Evolutionary conservation across 2,797 vertebrate genomes (phyloP).

Genomic region (Ptychadena robeensis): DNA sequence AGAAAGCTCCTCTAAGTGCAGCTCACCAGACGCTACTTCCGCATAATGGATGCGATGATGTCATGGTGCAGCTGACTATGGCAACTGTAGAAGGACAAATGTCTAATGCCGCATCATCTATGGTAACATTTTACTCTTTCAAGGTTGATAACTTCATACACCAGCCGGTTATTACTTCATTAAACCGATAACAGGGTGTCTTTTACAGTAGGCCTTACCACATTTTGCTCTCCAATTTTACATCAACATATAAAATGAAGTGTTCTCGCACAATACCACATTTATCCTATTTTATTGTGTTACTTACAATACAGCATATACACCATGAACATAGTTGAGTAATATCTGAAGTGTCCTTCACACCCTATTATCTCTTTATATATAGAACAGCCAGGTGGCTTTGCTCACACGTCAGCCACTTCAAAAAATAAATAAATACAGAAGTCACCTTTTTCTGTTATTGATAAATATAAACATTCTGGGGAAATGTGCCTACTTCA

Average conservation of each 20-base stretch:
- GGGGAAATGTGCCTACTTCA: not conserved
- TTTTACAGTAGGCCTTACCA: too few relatives aligned
- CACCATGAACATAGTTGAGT: not conserved
- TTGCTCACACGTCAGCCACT: not conserved
- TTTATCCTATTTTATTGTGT: not conserved
- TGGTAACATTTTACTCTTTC: not conserved
- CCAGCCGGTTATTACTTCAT: not conserved
- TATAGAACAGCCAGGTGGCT: conserved; percentile 6
- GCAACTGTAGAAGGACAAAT: not conserved
- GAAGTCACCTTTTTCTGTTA: not conserved
- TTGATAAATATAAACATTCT: not conserved
- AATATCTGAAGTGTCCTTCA: not conserved
- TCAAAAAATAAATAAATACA: not conserved
- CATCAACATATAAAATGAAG: too few relatives aligned
- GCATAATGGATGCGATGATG: not conserved
- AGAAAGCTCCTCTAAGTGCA: not conserved
- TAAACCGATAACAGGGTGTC: not conserved
- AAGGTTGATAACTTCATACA: too few relatives aligned
- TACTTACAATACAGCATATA: not conserved
- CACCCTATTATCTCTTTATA: not conserved
- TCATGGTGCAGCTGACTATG: not conserved
- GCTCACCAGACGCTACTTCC: not conserved
- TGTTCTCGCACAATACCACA: not conserved
- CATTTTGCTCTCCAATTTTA: too few relatives aligned
- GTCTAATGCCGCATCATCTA: not conserved